A percentile compares a stretch with the other conserved stretches of the same genome.
These are phyloP conservation scores for Pangasius macronema DNA, from an alignment of 2,797 vertebrate genomes.

Conservation along the genomic window DNA sequence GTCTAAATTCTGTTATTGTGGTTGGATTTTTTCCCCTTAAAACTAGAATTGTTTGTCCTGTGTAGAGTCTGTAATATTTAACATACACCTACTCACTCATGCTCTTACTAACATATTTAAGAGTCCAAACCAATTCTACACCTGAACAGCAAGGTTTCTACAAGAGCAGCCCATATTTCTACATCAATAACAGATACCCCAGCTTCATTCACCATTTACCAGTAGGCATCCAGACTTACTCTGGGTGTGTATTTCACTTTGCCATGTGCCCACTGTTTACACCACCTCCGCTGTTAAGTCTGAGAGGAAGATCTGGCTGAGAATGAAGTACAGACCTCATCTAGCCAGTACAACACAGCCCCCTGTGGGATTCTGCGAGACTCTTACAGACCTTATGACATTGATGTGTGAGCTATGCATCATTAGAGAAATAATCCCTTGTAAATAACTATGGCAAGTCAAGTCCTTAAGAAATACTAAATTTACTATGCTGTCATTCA, in stretches of 20 bases:
- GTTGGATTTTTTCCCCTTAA: background rate
- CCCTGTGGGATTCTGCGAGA: background rate
- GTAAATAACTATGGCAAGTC: background rate
- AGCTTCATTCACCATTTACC: background rate
- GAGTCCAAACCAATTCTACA: background rate
- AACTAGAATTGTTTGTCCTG: background rate
- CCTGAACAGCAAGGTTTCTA: background rate
- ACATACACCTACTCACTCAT: background rate
- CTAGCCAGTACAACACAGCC: background rate
- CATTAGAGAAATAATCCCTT: slow-evolving; percentile 8
- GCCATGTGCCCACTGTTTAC: background rate
- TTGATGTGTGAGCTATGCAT: background rate
- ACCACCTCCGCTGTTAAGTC: background rate
- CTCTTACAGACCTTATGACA: background rate
- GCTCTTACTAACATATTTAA: background rate
- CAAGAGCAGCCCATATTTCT: background rate
- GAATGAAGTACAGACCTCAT: slow-evolving; percentile 1
- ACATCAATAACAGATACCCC: background rate
- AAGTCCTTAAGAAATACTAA: background rate
- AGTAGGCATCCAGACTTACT: background rate
- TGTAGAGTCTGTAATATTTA: background rate
- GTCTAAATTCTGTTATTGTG: background rate
- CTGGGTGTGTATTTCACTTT: background rate
- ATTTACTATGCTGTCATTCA: slow-evolving; percentile 26
- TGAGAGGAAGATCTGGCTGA: background rate